Base-by-base conservation (phyloP, 2,797 vertebrate species). In the Streptopelia turtur region DNA sequence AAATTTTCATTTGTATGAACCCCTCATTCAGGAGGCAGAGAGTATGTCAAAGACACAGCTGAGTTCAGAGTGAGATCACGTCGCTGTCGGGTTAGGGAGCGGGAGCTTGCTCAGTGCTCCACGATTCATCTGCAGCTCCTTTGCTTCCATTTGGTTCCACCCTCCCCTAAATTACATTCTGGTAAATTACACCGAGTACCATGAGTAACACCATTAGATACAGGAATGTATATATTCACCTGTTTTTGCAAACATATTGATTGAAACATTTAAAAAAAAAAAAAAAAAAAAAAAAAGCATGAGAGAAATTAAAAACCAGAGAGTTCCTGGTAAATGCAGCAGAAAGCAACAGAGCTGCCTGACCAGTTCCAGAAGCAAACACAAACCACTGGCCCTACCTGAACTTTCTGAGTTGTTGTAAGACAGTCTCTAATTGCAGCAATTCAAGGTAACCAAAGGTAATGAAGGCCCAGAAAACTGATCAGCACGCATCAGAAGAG, bases 121-220 rank as follows among this genome's bases (percentile, higher is more conserved):
- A 1, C 0, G 39, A 18, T 39, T 33, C 61, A 90, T 50, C 4
- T n/a, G 20, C 64, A 55, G 45, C 13, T 22, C 17, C n/a, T 28
- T 37, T 33, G 24, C 59, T 49, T 59, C 23, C 2, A 0, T 13
- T n/a, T 57, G 31, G 66, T 37, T 56, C 14, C 55, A 13, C 30
- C 5, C 52, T 59, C 49, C 75, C 27, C 35, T 11, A n/a, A 68
- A 55, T 20, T 33, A 59, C 20, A 20, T 9, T 39, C 68, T 64
- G 15, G 7, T 3, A 41, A 49, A 3, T n/a, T 77, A 56, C 9
- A 7, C 3, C 27, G 17, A 66, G 17, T 57, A 66, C 53, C 1
- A 1, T 2, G 17, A 28, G 8, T 14, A 45, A 55, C 2, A 17
- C 16, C 23, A 4, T 1, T 14, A 41, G 28, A 68, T 12, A 49